phyloP scores from a whole-genome alignment of 2,888 invertebrate species.

The Acronicta leporina region DNA sequence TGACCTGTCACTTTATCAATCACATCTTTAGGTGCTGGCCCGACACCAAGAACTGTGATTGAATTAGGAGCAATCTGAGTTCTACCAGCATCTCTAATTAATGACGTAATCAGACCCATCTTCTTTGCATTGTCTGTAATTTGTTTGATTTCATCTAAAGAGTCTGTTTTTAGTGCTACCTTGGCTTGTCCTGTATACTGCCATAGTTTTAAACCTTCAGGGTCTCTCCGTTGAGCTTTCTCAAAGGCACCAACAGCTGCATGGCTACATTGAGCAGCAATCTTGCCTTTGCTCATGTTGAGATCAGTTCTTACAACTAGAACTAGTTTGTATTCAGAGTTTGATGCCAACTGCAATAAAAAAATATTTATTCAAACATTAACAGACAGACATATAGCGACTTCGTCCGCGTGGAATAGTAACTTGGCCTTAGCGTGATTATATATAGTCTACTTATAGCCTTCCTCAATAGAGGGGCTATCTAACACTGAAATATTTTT shows the following conservation, averaged over 20 bases:
- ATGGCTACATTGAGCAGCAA: slow-evolving; percentile 98
- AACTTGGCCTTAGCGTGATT: no score
- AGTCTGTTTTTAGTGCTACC: slow-evolving; percentile 95
- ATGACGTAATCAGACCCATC: slow-evolving; percentile 91
- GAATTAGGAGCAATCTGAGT: slow-evolving; percentile 97
- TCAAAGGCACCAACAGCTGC: slow-evolving; percentile 97
- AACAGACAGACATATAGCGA: no score
- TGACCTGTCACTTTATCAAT: slow-evolving; percentile 96
- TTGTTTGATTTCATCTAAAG: slow-evolving; percentile 92
- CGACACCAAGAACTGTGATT: slow-evolving; percentile 96
- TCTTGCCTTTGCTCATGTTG: slow-evolving; percentile 98
- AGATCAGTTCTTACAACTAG: slow-evolving; percentile 96
- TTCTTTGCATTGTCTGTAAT: slow-evolving; percentile 92
- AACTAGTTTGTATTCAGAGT: slow-evolving; percentile 93
- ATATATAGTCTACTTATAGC: no score
- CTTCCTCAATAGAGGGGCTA: no score
- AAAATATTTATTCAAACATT: no score
- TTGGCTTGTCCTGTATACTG: slow-evolving; percentile 94
- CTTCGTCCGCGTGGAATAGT: no score
- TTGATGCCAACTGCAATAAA: slow-evolving; percentile 76
- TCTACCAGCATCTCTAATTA: slow-evolving; percentile 97
- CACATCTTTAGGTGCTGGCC: slow-evolving; percentile 94
- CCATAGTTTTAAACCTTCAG: slow-evolving; percentile 89
- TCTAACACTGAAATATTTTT: no score
- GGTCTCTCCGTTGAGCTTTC: slow-evolving; percentile 90